Evolutionary conservation across 92 coral and sea anemone species (phyloP).

Genomic region (Palythoa caribaeorum): DNA sequence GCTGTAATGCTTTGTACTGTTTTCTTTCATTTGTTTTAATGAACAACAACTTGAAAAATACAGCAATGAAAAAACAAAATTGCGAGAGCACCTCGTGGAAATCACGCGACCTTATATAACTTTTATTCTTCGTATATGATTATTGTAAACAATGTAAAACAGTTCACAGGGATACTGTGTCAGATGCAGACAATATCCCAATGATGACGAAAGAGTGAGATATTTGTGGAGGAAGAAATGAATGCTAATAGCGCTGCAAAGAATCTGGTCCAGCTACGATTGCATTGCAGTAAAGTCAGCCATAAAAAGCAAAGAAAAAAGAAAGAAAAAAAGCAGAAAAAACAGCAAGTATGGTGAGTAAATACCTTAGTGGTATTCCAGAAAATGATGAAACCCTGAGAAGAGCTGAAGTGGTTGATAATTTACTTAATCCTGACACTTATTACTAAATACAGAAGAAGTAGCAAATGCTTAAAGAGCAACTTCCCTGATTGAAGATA

Average conservation of each 20-base stretch:
- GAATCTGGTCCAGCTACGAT: constrained; percentile 38
- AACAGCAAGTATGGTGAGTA: constrained; percentile 25
- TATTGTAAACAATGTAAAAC: too few relatives aligned
- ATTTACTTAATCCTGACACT: constrained; percentile 24
- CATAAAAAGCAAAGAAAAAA: constrained; percentile 23
- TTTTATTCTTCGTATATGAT: too few relatives aligned
- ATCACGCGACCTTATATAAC: too few relatives aligned
- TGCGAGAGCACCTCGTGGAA: too few relatives aligned
- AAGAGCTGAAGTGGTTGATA: constrained; percentile 19
- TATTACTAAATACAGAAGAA: constrained; percentile 40
- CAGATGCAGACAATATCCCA: constrained; percentile 31
- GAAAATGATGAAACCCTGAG: constrained; percentile 20
- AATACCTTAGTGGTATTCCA: constrained; percentile 33
- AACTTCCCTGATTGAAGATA: constrained; percentile 39
- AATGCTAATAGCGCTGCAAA: constrained; percentile 31
- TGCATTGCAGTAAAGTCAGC: constrained; percentile 24
- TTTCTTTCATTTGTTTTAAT: too few relatives aligned
- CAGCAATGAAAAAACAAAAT: too few relatives aligned
- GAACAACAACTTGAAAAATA: too few relatives aligned
- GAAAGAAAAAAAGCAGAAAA: constrained; percentile 16
- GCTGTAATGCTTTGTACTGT: too few relatives aligned
- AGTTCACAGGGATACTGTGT: too few relatives aligned
- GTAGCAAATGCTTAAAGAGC: constrained; percentile 58
- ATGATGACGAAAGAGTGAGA: constrained; percentile 45
- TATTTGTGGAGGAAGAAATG: constrained; percentile 40